Conservation (phyloP, 1,140 invertebrate genomes). For the Drosophila seguyi region DNA sequence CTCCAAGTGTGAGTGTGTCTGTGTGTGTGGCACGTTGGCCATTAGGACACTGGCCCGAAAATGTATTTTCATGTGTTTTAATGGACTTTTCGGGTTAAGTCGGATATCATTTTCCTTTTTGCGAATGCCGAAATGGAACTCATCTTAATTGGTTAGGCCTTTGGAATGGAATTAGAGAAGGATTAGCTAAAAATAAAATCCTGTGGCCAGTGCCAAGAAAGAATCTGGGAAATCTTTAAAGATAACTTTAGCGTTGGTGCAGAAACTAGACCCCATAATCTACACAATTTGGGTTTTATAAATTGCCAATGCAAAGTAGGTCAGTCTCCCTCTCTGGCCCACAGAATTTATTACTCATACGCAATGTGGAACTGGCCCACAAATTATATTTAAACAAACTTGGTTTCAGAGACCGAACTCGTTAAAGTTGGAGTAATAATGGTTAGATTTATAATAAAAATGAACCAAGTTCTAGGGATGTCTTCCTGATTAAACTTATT, state of each 20-base stretch:
- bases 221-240: not conserved
- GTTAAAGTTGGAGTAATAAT: not conserved
- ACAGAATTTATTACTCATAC: slow-evolving; percentile 19
- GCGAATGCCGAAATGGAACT: slow-evolving; percentile 44
- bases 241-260: not conserved
- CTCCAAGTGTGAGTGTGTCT: slow-evolving; percentile 27
- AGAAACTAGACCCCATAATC: slow-evolving; percentile 3
- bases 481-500: not conserved
- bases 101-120: slow-evolving; percentile 52
- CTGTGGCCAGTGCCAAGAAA: not conserved
- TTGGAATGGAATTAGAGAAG: slow-evolving; percentile 34
- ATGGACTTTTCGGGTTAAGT: slow-evolving; percentile 74
- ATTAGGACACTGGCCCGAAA: slow-evolving; percentile 64
- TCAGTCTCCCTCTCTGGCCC: slow-evolving; percentile 3
- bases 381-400: slow-evolving; percentile 12
- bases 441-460: not conserved
- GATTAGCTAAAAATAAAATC: slow-evolving; percentile 28
- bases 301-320: slow-evolving; percentile 12
- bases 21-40: slow-evolving; percentile 42
- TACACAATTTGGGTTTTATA: slow-evolving; percentile 11
- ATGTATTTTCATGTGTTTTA: slow-evolving; percentile 75
- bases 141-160: slow-evolving; percentile 51
- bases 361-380: not conserved
- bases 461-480: not conserved
- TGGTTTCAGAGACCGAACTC: not conserved